Evolutionary conservation across 2,113 vertebrate genomes (phyloP).

Genomic region (Corydoras maculifer): DNA sequence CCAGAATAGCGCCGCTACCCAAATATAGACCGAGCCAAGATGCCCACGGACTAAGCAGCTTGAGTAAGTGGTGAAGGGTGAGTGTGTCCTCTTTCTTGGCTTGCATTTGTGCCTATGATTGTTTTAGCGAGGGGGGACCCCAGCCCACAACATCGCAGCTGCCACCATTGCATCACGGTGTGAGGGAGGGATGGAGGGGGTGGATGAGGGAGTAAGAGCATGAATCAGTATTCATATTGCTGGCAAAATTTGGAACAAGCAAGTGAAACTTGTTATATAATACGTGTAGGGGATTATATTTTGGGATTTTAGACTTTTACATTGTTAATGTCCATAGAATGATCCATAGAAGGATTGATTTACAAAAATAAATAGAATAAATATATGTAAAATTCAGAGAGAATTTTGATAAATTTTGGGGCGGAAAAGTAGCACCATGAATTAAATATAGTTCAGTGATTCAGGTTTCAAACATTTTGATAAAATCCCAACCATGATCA

Average conservation of each 20-base stretch:
- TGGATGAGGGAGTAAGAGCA: slow-evolving; percentile 3
- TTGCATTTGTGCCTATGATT: slow-evolving; percentile 25
- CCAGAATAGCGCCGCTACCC: slow-evolving; percentile 15
- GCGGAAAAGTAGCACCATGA: too few species aligned
- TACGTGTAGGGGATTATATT: too few species aligned
- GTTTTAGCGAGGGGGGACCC: slow-evolving; percentile 34
- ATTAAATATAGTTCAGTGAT: neutral
- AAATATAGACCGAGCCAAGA: slow-evolving; percentile 23
- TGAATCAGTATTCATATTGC: slow-evolving; percentile 18
- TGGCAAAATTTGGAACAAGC: slow-evolving; percentile 10
- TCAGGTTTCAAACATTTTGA: neutral
- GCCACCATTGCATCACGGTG: slow-evolving; percentile 34
- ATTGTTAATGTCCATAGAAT: too few species aligned
- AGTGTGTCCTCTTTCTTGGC: slow-evolving; percentile 8
- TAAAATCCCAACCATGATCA: neutral
- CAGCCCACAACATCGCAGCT: slow-evolving; percentile 32
- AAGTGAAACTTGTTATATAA: too few species aligned
- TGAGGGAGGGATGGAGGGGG: slow-evolving; percentile 41
- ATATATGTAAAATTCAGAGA: too few species aligned
- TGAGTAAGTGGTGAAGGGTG: slow-evolving; percentile 11
- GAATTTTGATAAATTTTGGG: too few species aligned
- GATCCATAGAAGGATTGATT: too few species aligned
- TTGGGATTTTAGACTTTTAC: too few species aligned
- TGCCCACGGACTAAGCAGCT: slow-evolving; percentile 19
- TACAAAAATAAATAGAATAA: too few species aligned